Percentiles rank a stretch among this genome's conserved stretches.
These are phyloP conservation scores for Antheraea pernyi DNA, from an alignment of 1,140 invertebrate species.

Conservation along the genomic window DNA sequence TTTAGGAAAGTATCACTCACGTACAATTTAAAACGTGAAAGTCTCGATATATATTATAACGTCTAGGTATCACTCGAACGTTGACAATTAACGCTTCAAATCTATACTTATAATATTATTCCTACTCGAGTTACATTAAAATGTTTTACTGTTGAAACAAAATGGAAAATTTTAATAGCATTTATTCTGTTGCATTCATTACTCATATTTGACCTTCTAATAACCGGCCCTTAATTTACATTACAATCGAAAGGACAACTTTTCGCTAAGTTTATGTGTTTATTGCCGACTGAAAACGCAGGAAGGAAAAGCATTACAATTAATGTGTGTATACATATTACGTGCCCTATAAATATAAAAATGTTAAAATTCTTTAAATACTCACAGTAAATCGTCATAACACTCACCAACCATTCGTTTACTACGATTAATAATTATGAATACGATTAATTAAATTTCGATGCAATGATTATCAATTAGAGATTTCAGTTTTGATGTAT, in stretches of 20 bases:
- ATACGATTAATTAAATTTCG: neutral
- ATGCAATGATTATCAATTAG: neutral
- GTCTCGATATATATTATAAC: constrained; percentile 1
- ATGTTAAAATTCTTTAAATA: constrained; percentile 14
- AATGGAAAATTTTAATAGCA: neutral
- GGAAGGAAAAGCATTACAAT: constrained; percentile 6
- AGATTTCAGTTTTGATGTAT: neutral
- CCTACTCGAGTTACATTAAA: no score
- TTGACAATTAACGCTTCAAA: neutral
- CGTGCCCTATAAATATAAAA: constrained; percentile 8
- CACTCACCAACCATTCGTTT: neutral
- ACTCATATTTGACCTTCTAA: neutral
- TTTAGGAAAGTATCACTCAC: constrained; percentile 60
- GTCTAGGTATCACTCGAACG: neutral
- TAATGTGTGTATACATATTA: constrained; percentile 6
- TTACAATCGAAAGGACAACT: neutral
- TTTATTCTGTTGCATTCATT: neutral
- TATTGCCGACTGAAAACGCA: neutral
- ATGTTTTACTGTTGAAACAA: no score
- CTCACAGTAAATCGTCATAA: neutral
- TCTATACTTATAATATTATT: neutral
- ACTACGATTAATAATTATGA: neutral
- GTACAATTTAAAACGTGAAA: constrained; percentile 30
- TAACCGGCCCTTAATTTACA: neutral
- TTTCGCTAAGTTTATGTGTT: neutral